Evolutionary conservation across 2,888 invertebrate genomes (phyloP).

Genomic region (Phaedon cochleariae): DNA sequence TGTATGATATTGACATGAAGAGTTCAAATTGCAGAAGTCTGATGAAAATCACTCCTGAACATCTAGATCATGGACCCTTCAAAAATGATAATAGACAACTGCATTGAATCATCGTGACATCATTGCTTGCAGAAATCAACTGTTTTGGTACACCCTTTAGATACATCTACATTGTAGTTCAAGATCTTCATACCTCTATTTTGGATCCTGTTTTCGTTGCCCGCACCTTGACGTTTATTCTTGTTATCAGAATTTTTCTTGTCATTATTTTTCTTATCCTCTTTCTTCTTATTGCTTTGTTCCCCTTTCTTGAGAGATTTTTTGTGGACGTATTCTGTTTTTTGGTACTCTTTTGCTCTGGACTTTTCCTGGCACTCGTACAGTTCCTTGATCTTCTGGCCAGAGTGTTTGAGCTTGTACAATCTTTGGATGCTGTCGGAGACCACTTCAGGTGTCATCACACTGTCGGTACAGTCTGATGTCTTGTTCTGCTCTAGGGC

Average conservation of each 20-base stretch:
- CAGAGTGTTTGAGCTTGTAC: constrained; percentile 49
- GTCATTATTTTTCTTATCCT: constrained; percentile 3
- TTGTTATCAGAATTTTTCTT: not conserved
- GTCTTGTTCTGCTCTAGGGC: constrained; percentile 35
- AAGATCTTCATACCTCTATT: not conserved
- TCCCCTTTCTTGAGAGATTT: constrained; percentile 2
- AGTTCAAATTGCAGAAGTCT: too few species aligned
- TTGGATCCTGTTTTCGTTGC: not conserved
- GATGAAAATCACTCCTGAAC: too few species aligned
- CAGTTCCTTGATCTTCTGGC: constrained; percentile 50
- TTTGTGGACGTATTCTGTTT: constrained; percentile 43
- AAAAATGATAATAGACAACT: too few species aligned
- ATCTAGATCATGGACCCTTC: too few species aligned
- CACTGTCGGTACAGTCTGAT: constrained; percentile 20
- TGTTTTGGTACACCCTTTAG: too few species aligned
- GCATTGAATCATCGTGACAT: too few species aligned
- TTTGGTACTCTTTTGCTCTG: constrained; percentile 43
- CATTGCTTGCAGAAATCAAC: too few species aligned
- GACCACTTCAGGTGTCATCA: constrained; percentile 45
- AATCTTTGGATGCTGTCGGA: constrained; percentile 41
- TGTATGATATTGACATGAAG: too few species aligned
- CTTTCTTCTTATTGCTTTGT: not conserved
- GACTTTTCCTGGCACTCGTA: constrained; percentile 48
- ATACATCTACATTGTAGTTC: too few species aligned
- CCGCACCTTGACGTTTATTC: not conserved